Evolutionary conservation across 2,888 invertebrate species (phyloP).

Genomic region (Dicranocentrus wangi): DNA sequence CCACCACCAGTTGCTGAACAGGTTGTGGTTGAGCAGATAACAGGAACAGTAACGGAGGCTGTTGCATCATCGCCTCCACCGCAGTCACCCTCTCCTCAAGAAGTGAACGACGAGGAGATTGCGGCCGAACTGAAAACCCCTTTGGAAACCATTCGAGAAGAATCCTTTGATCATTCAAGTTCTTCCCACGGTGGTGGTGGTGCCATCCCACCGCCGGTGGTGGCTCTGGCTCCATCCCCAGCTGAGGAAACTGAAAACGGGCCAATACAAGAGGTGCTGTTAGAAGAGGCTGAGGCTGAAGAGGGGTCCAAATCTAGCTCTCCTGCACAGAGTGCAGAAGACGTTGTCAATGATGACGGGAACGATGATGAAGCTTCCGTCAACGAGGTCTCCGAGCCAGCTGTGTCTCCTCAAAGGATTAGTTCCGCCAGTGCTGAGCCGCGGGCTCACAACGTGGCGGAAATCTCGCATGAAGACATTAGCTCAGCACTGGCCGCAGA

Average conservation of each 20-base stretch:
- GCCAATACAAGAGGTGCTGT: not conserved
- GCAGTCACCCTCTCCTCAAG: conserved; percentile 9
- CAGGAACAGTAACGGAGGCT: not conserved
- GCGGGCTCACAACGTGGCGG: conserved; percentile 8
- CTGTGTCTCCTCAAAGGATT: not conserved
- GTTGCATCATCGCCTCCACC: conserved; percentile 26
- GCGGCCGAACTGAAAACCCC: conserved; percentile 64
- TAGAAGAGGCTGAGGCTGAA: conserved; percentile 13
- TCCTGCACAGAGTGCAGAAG: no score
- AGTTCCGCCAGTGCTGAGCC: not conserved
- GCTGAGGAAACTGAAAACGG: conserved; percentile 23
- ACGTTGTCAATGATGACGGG: conserved; percentile 22
- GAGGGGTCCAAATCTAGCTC: not conserved
- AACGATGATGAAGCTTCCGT: not conserved
- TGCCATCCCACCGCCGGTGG: not conserved
- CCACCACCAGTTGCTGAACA: no score
- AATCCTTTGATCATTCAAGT: conserved; percentile 54
- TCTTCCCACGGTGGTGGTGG: not conserved
- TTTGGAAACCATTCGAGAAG: conserved; percentile 67
- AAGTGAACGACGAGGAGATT: conserved; percentile 61
- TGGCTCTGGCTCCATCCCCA: not conserved
- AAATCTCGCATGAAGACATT: conserved; percentile 33
- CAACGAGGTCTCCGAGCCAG: conserved; percentile 2
- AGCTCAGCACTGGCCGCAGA: conserved; percentile 34
- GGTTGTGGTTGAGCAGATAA: no score